Percentiles rank a stretch among this genome's conserved stretches.
phyloP scores from a whole-genome alignment of 2,113 vertebrate genomes.

The Terrapene triunguis region DNA sequence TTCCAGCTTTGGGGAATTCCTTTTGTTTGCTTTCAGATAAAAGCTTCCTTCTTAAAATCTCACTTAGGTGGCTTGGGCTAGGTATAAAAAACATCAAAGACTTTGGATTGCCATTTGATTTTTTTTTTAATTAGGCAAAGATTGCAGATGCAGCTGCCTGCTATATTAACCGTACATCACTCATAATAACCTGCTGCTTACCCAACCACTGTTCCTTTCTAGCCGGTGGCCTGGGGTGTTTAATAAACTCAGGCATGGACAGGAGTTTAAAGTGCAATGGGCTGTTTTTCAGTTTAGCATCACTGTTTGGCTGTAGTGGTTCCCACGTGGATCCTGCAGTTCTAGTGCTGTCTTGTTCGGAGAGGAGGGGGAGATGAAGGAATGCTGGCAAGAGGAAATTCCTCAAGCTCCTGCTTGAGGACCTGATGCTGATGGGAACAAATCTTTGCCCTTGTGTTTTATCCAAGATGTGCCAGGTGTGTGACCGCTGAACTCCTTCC shows the following conservation, averaged over 20 bases:
- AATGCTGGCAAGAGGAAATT: not conserved
- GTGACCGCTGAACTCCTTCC: not conserved
- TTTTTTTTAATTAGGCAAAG: constrained; percentile 64
- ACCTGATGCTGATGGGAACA: not conserved
- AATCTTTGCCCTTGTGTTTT: not conserved
- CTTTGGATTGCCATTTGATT: constrained; percentile 48
- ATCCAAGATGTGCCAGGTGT: not conserved
- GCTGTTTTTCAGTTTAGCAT: not conserved
- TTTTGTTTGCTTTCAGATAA: constrained; percentile 65
- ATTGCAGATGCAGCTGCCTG: constrained; percentile 27
- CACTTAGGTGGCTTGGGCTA: constrained; percentile 71
- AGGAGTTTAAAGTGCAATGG: constrained; percentile 3
- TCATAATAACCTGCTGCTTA: constrained; percentile 61
- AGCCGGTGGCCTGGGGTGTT: constrained; percentile 48
- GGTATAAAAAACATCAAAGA: constrained; percentile 70
- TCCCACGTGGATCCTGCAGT: rapidly evolving
- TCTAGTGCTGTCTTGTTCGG: not conserved
- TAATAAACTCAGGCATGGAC: constrained; percentile 49
- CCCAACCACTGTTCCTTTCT: constrained; percentile 55
- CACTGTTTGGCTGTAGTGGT: not conserved
- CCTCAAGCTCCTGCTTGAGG: not conserved
- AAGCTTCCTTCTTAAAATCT: constrained; percentile 71
- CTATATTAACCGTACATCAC: constrained; percentile 68
- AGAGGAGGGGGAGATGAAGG: not conserved
- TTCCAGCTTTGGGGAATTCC: constrained; percentile 62